These are phyloP conservation scores for Holcopasites calliopsidis DNA, from an alignment of 1,140 invertebrate genomes.

Conservation along the genomic window DNA sequence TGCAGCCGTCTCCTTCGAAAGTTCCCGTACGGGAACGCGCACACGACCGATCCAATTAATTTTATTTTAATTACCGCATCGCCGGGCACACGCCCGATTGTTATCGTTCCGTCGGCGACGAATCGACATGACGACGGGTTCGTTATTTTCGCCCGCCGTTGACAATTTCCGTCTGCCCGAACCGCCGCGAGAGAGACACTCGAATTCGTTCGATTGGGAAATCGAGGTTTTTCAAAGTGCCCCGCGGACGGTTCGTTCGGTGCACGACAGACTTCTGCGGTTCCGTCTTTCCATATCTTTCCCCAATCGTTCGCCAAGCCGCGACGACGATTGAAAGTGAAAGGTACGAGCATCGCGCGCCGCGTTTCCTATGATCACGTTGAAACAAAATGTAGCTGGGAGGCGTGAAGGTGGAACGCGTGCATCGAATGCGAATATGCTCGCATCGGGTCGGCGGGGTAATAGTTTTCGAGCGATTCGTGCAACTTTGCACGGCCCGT, in stretches of 20 bases:
- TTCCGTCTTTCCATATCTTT: background rate
- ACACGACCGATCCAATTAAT: conserved; percentile 73
- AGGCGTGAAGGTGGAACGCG: no score
- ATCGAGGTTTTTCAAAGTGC: conserved; percentile 34
- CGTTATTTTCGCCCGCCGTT: conserved; percentile 58
- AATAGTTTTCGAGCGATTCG: background rate
- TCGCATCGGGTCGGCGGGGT: background rate
- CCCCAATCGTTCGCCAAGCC: no score
- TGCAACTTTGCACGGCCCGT: no score
- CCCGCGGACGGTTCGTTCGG: conserved; percentile 15
- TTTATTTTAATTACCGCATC: conserved; percentile 74
- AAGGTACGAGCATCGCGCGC: no score
- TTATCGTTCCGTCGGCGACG: conserved; percentile 68
- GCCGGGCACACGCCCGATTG: conserved; percentile 63
- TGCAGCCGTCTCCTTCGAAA: conserved; percentile 65
- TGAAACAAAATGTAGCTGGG: no score
- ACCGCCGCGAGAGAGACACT: conserved; percentile 9
- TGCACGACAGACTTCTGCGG: background rate
- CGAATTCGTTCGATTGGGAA: background rate
- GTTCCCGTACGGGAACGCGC: conserved; percentile 49
- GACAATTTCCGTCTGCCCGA: conserved; percentile 57
- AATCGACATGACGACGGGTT: conserved; percentile 42
- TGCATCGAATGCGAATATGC: background rate
- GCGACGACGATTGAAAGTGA: no score
- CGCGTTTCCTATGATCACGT: no score